Base-by-base conservation (phyloP, 2,888 invertebrate species). In the Caenorhabditis afra region DNA sequence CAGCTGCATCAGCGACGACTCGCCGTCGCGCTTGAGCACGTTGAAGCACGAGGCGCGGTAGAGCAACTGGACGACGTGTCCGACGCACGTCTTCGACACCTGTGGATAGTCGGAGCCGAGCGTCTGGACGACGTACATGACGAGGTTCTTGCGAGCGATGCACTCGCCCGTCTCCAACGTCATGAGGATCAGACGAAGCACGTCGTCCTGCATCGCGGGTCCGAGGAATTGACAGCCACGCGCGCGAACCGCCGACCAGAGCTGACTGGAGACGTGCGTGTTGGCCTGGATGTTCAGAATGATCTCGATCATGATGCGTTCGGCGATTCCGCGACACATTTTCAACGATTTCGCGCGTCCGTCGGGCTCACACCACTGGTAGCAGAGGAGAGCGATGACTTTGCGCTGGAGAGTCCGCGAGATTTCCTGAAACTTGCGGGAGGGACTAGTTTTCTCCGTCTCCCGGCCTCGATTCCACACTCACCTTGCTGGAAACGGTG, bases 161-260 rank as follows among this genome's bases (percentile, higher is more conserved):
- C 79, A 77, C 37, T 88, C 89, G 1, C 90, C 90, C 47, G 98
- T 97, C 91, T 97, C 96, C 58, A 99, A 91, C 0, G 97, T 96
- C 80, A 97, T 92, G 47, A 98, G 92, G 52, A 99, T 97, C 83
- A 99, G 92, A 90, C 90, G 80, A 41, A 99, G 92, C 64, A 98
- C 97, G 91, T 99, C 98, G 91, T 99, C 97, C 92, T 99, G 98
- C 97, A 99, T 97, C 23, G 96, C 97, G 92, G 97, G 97, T 8
- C 98, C 98, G 37, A 98, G 93, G 92, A 99, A 98, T 92, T 99
- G 98, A 90, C 98, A 99, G 59, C 98, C 98, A 70, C 97, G 93
- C 0, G 96, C 95, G 53, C 98, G 92, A 11, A 98, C 97, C 29
- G 97, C 97, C 49, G 97, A 96, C 98, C 98, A 98, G 50, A 98